Evolutionary conservation across 2,113 vertebrate genomes (phyloP).

Genomic region (Podarcis muralis): DNA sequence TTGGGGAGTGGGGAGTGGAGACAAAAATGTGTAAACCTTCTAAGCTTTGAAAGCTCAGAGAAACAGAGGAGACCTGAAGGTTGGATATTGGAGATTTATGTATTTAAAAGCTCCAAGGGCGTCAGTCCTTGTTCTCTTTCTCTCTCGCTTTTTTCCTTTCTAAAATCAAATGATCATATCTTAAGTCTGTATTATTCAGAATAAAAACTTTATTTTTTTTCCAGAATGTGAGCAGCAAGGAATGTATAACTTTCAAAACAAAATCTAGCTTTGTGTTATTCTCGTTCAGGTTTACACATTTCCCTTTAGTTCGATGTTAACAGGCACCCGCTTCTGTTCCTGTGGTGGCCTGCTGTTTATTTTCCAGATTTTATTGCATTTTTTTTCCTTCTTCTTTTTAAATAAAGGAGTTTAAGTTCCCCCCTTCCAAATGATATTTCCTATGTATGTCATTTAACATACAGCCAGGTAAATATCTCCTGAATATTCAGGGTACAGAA

Average conservation of each 20-base stretch:
- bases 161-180: conserved; percentile 64
- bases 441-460: conserved; percentile 75
- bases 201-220: conserved; percentile 85
- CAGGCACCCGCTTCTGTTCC: conserved; percentile 73
- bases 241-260: conserved; percentile 90
- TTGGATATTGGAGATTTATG: conserved; percentile 19
- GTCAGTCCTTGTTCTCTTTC: conserved; percentile 45
- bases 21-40: background rate
- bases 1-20: background rate
- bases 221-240: conserved; percentile 93
- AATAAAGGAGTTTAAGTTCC: conserved; percentile 77
- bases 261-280: conserved; percentile 74
- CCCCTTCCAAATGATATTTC: conserved; percentile 74
- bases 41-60: background rate
- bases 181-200: conserved; percentile 80
- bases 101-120: conserved; percentile 32
- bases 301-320: conserved; percentile 74
- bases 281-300: conserved; percentile 69
- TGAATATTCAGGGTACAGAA: conserved; percentile 84
- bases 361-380: conserved; percentile 91
- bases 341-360: conserved; percentile 64
- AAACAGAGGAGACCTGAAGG: background rate
- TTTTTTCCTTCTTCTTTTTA: conserved; percentile 72
- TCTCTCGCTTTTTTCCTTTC: conserved; percentile 1
- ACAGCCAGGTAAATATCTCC: conserved; percentile 78